These are phyloP conservation scores for Microcebus lehilahytsara DNA, from an alignment of 2,113 vertebrate species.

Conservation along the genomic window DNA sequence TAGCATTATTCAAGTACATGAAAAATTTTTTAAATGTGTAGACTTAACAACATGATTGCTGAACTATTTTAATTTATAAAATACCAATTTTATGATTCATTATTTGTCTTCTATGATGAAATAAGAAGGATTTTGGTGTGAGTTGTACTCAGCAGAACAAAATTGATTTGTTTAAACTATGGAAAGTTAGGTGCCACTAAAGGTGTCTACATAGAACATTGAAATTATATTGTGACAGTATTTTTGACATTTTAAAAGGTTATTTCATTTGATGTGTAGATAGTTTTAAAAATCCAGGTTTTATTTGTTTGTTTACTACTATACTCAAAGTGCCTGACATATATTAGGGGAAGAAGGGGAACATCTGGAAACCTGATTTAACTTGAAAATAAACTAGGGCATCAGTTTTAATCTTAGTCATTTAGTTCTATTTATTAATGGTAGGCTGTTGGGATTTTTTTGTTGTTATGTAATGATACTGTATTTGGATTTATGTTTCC, in stretches of 20 bases:
- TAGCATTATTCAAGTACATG: background rate
- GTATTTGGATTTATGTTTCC: constrained; percentile 10
- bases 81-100: background rate
- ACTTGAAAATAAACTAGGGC: background rate
- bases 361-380: background rate
- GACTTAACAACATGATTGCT: background rate
- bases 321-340: background rate
- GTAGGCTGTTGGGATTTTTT: background rate
- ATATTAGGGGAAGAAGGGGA: background rate
- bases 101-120: background rate
- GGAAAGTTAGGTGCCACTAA: background rate
- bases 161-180: constrained; percentile 32
- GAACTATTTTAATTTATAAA: background rate
- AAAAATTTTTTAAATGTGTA: background rate
- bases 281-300: background rate
- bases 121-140: background rate
- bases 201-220: background rate
- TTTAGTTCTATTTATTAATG: background rate
- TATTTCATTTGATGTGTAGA: background rate
- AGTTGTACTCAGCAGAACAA: background rate
- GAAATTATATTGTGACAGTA: constrained; percentile 6
- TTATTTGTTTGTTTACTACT: background rate
- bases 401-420: background rate
- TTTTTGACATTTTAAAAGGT: background rate
- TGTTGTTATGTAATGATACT: background rate